A percentile compares a stretch with the other conserved stretches of the same genome.
Evolutionary conservation across 2,888 invertebrate genomes (phyloP).

Genomic region (Apeira syringaria): DNA sequence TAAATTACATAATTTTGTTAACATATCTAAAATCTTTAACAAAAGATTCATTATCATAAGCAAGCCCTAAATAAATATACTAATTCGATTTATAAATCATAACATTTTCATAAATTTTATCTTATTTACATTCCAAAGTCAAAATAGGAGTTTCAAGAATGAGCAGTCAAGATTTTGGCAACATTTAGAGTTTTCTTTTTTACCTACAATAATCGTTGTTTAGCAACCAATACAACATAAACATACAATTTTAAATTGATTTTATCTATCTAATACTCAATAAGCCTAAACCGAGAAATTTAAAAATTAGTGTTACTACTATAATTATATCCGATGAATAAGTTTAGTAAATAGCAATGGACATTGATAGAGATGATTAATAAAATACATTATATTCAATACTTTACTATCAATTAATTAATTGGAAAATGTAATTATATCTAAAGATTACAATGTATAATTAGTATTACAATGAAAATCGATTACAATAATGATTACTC

Average conservation of each 20-base stretch:
- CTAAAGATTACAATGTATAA: constrained; percentile 5
- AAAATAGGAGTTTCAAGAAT: neutral
- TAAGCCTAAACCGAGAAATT: no score
- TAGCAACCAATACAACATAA: constrained; percentile 7
- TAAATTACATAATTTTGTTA: constrained; percentile 19
- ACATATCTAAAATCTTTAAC: neutral
- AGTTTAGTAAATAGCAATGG: constrained; percentile 4
- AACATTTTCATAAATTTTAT: neutral
- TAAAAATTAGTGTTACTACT: no score
- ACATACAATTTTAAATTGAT: no score
- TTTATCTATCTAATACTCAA: no score
- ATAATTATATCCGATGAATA: constrained; percentile 1
- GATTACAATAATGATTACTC: constrained; percentile 3
- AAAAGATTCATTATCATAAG: neutral
- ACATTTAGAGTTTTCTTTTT: neutral
- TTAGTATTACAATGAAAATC: constrained; percentile 8
- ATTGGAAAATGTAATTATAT: constrained; percentile 10
- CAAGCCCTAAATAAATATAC: neutral
- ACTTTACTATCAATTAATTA: constrained; percentile 6
- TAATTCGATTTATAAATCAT: no score
- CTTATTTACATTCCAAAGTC: neutral
- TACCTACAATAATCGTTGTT: constrained; percentile 11
- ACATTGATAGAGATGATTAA: constrained; percentile 13
- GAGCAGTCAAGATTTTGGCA: constrained; percentile 1
- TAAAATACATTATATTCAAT: constrained; percentile 4